A percentile compares a stretch with the other conserved stretches of the same genome.
phyloP scores from a whole-genome alignment of 1,140 invertebrate species.

The Leguminivora glycinivorella region DNA sequence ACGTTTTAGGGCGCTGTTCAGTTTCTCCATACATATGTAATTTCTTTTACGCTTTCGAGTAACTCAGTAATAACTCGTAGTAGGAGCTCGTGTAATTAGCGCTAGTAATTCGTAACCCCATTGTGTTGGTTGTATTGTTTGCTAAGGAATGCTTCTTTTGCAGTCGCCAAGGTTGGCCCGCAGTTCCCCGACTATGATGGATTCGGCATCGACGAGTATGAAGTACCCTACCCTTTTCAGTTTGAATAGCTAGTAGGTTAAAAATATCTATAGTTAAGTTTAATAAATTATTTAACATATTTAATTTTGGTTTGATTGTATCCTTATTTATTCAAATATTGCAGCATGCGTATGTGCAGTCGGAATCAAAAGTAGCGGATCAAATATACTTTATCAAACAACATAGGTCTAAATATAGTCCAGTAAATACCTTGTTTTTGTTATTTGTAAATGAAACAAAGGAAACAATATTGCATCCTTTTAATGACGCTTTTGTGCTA shows the following conservation, averaged over 20 bases:
- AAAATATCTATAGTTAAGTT: not conserved
- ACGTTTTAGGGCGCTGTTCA: too few species aligned
- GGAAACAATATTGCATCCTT: too few species aligned
- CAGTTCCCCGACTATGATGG: slow-evolving; percentile 60
- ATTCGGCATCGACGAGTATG: slow-evolving; percentile 48
- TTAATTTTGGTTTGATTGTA: not conserved
- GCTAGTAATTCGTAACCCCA: slow-evolving; percentile 40
- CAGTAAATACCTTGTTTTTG: too few species aligned
- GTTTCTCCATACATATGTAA: too few species aligned
- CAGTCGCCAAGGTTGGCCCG: slow-evolving; percentile 53
- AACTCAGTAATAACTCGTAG: too few species aligned
- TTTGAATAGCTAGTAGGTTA: slow-evolving; percentile 9
- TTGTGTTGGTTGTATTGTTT: slow-evolving; percentile 36
- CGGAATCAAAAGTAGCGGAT: too few species aligned
- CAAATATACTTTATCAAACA: too few species aligned
- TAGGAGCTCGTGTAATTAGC: slow-evolving; percentile 47
- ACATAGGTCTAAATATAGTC: too few species aligned
- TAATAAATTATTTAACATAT: not conserved
- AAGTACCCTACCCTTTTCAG: not conserved
- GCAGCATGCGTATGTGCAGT: too few species aligned
- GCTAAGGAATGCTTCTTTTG: slow-evolving; percentile 40
- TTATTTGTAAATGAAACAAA: too few species aligned
- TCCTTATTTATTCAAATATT: not conserved
- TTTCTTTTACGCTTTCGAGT: too few species aligned
- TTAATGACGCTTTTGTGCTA: too few species aligned